Evolutionary conservation across 2,113 vertebrate species (phyloP).

Genomic region (Actenoides lindsayi): DNA sequence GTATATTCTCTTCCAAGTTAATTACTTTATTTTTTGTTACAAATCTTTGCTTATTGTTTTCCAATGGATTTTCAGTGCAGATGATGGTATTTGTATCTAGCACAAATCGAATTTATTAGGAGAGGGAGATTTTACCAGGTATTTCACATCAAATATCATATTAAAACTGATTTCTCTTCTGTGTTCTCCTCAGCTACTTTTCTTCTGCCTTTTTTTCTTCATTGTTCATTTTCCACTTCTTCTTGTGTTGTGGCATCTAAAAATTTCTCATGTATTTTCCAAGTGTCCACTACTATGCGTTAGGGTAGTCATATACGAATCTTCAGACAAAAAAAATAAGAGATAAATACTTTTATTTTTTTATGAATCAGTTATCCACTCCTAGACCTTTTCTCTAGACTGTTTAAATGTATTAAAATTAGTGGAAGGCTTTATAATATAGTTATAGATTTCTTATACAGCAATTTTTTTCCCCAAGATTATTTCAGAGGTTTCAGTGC

Average conservation of each 20-base stretch:
- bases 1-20: neutral
- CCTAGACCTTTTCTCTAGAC: neutral
- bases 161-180: neutral
- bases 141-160: neutral
- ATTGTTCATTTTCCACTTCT: neutral
- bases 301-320: neutral
- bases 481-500: constrained; percentile 55
- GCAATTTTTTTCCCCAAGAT: neutral
- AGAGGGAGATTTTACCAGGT: neutral
- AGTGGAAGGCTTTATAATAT: neutral
- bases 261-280: neutral
- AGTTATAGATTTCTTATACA: neutral
- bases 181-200: neutral
- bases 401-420: neutral
- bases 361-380: neutral
- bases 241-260: neutral
- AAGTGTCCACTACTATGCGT: neutral
- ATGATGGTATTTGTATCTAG: neutral
- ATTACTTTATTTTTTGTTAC: neutral
- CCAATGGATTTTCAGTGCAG: neutral
- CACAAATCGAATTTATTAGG: neutral
- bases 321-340: neutral
- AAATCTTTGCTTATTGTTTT: neutral
- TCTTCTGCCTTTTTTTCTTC: neutral
- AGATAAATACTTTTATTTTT: accelerated